Conservation (phyloP, 2,113 vertebrate species). For the Eubucco bourcierii region DNA sequence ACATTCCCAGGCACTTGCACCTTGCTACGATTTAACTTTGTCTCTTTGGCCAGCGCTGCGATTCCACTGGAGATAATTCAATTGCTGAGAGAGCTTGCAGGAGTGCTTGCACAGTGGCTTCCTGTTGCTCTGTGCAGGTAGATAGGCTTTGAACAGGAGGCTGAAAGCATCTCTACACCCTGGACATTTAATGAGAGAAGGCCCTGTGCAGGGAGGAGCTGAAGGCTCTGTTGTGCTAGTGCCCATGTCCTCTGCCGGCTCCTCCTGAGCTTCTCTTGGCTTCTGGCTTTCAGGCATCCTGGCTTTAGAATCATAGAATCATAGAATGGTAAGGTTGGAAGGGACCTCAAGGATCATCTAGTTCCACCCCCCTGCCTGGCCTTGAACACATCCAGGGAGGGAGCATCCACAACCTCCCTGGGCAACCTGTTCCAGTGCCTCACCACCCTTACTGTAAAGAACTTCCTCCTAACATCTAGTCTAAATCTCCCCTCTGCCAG, state of each 20-base stretch:
- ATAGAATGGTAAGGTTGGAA: too few species aligned
- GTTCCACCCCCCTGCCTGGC: too few species aligned
- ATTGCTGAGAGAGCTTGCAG: slow-evolving; percentile 55
- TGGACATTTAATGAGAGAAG: fast-evolving
- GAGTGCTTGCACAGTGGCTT: not conserved
- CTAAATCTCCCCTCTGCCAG: too few species aligned
- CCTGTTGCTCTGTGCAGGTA: not conserved
- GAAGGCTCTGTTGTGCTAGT: not conserved
- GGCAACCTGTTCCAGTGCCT: too few species aligned
- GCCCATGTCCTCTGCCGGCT: not conserved
- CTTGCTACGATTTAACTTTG: slow-evolving; percentile 70
- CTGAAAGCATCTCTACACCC: not conserved
- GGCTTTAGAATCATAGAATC: too few species aligned
- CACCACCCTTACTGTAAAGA: too few species aligned
- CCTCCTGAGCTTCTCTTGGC: not conserved
- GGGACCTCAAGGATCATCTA: too few species aligned
- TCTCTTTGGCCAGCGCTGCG: slow-evolving; percentile 64
- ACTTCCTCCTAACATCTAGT: too few species aligned
- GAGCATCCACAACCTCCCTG: too few species aligned
- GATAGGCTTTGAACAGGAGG: not conserved
- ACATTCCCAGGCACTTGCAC: slow-evolving; percentile 69
- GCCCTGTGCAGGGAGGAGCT: fast-evolving
- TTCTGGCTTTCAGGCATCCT: not conserved
- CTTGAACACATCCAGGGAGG: too few species aligned
- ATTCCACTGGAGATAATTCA: slow-evolving; percentile 72